Base-by-base conservation (phyloP, 2,888 invertebrate species). In the Cerceris ruficornis region DNA sequence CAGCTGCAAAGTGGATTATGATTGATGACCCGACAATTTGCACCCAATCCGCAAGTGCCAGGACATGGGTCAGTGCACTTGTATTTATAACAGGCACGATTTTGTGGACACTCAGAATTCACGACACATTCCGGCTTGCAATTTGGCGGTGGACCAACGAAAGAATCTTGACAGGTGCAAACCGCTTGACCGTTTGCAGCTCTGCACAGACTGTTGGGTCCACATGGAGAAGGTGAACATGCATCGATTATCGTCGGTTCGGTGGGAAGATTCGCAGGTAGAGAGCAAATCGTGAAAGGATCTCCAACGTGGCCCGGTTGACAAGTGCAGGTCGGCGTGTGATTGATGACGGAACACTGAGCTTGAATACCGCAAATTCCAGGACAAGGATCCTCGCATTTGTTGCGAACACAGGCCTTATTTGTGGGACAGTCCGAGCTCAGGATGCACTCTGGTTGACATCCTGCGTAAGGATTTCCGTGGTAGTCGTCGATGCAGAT, bases 391-490 rank as follows among this genome's bases (percentile, higher is more conserved):
- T 98, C 96, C 65, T 94, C 94, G 90, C 98, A 98, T 91, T 97
- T 97, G 90, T 96, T 96, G 87, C 96, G 94, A 57, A 96, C 94
- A 88, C 98, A 98, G 57, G 97, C 95, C 91, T 95, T 96, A 89
- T 97, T 96, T 2, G 96, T 95, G 46, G 96, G 94, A 91, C 98
- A 98, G 89, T 98, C 97, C 0, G 97, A 95, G 91, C 96, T 97
- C 1, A 97, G 94, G 49, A 97, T 96, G 91, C 98, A 98, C 93
- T 98, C 97, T 1, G 97, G 97, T 82, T 97, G 94, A 88, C 98
- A 97, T 57, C 96, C 96, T 92, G 96, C 96, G 87, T 97, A 97
- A 5, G 97, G 97, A 93, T 97, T 97, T 69, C 97, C 97, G 89
- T 95, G 95, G 90, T 97, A 97, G 85, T 96, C 96, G 87, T 95